These are phyloP conservation scores for Melanchra persicariae DNA, from an alignment of 2,888 invertebrate species.

Conservation along the genomic window DNA sequence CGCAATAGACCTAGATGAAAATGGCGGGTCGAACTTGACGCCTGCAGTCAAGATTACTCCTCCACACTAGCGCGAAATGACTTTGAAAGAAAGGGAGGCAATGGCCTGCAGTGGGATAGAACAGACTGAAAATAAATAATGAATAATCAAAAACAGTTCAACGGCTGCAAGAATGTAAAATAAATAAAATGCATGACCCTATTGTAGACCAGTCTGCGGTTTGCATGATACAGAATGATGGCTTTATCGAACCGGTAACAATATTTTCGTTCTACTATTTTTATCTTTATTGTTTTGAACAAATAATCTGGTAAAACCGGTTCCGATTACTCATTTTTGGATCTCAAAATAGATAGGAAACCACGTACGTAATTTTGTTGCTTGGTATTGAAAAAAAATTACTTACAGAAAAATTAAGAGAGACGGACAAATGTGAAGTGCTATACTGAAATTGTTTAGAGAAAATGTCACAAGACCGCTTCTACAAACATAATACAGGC, in stretches of 20 bases:
- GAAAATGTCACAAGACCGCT: not conserved
- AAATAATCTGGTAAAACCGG: conserved; percentile 15
- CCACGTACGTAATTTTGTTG: too few species aligned
- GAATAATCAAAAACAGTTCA: not conserved
- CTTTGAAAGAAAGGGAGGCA: too few species aligned
- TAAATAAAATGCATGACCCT: not conserved
- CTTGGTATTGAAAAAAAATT: not conserved
- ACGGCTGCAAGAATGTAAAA: not conserved
- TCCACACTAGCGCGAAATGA: too few species aligned
- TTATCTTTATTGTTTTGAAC: conserved; percentile 1
- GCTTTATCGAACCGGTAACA: not conserved
- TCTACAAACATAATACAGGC: not conserved
- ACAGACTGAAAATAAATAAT: not conserved
- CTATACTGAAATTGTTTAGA: not conserved
- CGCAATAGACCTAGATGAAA: too few species aligned
- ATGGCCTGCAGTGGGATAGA: too few species aligned
- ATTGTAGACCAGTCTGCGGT: conserved; percentile 1
- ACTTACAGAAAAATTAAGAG: too few species aligned
- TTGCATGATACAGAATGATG: not conserved
- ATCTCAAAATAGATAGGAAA: not conserved
- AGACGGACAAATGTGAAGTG: too few species aligned
- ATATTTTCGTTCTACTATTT: conserved; percentile 1
- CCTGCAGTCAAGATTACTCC: too few species aligned
- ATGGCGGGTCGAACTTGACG: too few species aligned
- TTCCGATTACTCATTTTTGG: conserved; percentile 7